phyloP scores from a whole-genome alignment of 2,113 vertebrate species.

The Toxotes jaculatrix region DNA sequence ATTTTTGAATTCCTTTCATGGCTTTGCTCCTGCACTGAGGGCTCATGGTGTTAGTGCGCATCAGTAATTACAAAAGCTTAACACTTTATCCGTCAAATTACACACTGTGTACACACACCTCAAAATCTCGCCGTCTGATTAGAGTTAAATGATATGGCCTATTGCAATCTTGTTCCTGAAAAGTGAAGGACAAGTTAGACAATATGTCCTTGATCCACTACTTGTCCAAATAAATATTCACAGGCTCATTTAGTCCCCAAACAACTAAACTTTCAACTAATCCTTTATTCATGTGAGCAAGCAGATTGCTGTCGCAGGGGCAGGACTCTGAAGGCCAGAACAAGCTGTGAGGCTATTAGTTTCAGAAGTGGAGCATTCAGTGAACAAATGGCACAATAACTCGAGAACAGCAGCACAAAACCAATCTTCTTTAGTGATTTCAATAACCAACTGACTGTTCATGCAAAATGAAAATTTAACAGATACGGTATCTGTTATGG shows the following conservation, averaged over 20 bases:
- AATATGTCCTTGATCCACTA: constrained; percentile 7
- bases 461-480: not conserved
- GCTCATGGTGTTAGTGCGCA: not conserved
- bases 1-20: not conserved
- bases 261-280: constrained; percentile 61
- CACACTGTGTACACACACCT: not conserved
- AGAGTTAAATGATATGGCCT: not conserved
- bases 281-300: constrained; percentile 71
- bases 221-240: constrained; percentile 68
- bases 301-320: constrained; percentile 43
- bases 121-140: not conserved
- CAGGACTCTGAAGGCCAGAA: constrained; percentile 31
- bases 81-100: not conserved
- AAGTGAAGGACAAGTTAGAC: constrained; percentile 10
- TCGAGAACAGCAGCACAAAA: constrained; percentile 9
- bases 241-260: constrained; percentile 47
- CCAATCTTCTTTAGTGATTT: not conserved
- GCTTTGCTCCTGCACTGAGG: not conserved
- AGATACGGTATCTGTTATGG: not conserved
- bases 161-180: not conserved
- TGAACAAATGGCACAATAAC: not conserved
- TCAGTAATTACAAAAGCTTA: not conserved
- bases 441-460: not conserved
- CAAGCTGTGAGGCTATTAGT: constrained; percentile 13
- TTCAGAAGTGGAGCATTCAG: constrained; percentile 10